Base-by-base conservation (phyloP, 2,797 vertebrate genomes). In the Oryzias dopingdopingensis region DNA sequence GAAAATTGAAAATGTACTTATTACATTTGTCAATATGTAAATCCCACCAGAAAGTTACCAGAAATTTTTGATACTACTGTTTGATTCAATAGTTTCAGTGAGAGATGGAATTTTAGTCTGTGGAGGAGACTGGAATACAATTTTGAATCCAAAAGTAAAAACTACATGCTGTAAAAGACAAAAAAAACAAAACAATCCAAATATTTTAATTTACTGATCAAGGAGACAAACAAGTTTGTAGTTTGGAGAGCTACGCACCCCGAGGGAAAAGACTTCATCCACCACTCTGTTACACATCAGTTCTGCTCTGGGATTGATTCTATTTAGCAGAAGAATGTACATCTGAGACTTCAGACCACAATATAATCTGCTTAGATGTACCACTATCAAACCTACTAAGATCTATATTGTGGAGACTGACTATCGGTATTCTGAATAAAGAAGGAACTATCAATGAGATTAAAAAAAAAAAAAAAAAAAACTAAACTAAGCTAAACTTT, bases 1-100 rank as follows among this genome's bases (percentile, higher is more conserved):
- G 37, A 40, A 52, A 52, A 26, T 52, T 18, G 10, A 18, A 32
- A 40, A 51, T 40, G 49, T 52, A n/a, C 14, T 18, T 52, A 32
- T 26, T 6, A 26, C n/a, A 13, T 32, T 40, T 26, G 18, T 18
- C 18, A 52, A 40, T 52, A 17, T 17, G 14, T 37, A 52, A 12
- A 18, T 52, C 20, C 50, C 50, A 17, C 37, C 32, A 37, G 40
- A 29, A 8, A 37, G 20, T 16, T 12, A 52, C 20, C n/a, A 52
- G 13, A 15, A 6, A 52, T 17, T 18, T 52, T 20, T 52, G 18
- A 52, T 41, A 20, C 20, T 20, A 32, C 32, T 41, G 32, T 41
- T 52, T 52, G 50, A 52, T n/a, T 14, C 40, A 18, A 40, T 52
- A 52, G 49, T 29, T 5, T 17, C 40, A 14, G 18, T 37, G 40